Conservation (phyloP, 2,797 vertebrate species). For the Echiichthys vipera region DNA sequence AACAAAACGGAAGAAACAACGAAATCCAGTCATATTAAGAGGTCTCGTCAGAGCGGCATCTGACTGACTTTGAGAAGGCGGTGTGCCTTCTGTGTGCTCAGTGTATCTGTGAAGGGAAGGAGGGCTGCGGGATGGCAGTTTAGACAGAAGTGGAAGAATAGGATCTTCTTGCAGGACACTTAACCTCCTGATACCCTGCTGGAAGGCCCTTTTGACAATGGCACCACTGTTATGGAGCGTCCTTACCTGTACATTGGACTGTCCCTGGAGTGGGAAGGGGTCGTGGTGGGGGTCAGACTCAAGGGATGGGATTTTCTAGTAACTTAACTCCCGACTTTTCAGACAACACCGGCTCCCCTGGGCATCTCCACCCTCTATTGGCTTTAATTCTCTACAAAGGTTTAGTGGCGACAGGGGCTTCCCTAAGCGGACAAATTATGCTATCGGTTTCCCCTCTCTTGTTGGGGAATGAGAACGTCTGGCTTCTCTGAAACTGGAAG, state of each 20-base stretch:
- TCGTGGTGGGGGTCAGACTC: slow-evolving; percentile 55
- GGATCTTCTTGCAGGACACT: slow-evolving; percentile 85
- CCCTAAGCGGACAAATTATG: slow-evolving; percentile 90
- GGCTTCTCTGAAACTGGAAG: slow-evolving; percentile 39
- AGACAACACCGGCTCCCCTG: slow-evolving; percentile 68
- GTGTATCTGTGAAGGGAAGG: not conserved
- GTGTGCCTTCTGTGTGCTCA: not conserved
- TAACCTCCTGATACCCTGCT: slow-evolving; percentile 81
- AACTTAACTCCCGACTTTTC: slow-evolving; percentile 71
- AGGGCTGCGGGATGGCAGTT: slow-evolving; percentile 42
- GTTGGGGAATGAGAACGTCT: slow-evolving; percentile 45
- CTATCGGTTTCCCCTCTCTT: slow-evolving; percentile 87
- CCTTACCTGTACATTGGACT: slow-evolving; percentile 79
- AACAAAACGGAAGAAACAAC: slow-evolving; percentile 41
- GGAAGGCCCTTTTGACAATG: slow-evolving; percentile 79
- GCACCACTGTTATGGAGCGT: slow-evolving; percentile 73
- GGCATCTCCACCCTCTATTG: slow-evolving; percentile 72
- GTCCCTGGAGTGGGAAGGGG: slow-evolving; percentile 63
- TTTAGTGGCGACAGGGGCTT: slow-evolving; percentile 82
- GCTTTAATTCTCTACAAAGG: slow-evolving; percentile 85
- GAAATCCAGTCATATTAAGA: slow-evolving; percentile 47
- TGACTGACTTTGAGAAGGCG: slow-evolving; percentile 21
- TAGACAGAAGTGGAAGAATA: slow-evolving; percentile 74
- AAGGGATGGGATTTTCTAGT: slow-evolving; percentile 72
- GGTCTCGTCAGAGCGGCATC: slow-evolving; percentile 60